These are phyloP conservation scores for Caenorhabditis tropicalis DNA, from an alignment of 1,140 invertebrate genomes.

Conservation along the genomic window DNA sequence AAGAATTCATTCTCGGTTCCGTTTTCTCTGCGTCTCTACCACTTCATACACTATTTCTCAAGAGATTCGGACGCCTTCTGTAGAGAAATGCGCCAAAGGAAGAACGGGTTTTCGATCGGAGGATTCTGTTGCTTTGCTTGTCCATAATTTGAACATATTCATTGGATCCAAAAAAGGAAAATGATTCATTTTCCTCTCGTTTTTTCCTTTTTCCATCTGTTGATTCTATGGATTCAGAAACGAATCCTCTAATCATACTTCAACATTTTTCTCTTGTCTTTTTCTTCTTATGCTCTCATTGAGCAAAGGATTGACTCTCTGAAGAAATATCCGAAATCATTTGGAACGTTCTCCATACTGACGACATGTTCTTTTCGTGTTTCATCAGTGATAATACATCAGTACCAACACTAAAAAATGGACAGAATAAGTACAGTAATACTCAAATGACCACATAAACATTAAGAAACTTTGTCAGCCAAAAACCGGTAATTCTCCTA, in stretches of 20 bases:
- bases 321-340: no score
- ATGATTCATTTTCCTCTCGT: constrained; percentile 6
- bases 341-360: no score
- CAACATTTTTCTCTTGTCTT: background rate
- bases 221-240: background rate
- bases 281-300: no score
- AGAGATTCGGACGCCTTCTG: constrained; percentile 2
- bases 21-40: constrained; percentile 13
- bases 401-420: background rate
- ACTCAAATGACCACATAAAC: constrained; percentile 31
- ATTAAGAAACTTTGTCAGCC: background rate
- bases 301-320: no score
- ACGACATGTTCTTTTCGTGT: no score
- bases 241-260: background rate
- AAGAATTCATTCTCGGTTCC: background rate
- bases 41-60: constrained; percentile 1
- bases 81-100: constrained; percentile 35
- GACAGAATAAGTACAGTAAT: background rate
- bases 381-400: background rate
- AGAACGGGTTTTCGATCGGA: constrained; percentile 22
- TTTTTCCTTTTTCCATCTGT: background rate
- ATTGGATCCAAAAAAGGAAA: background rate
- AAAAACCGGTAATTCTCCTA: background rate
- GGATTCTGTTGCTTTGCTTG: background rate
- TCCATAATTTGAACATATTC: constrained; percentile 17